These are phyloP conservation scores for Leptarthrus brevirostris DNA, from an alignment of 2,888 invertebrate species.

Conservation along the genomic window DNA sequence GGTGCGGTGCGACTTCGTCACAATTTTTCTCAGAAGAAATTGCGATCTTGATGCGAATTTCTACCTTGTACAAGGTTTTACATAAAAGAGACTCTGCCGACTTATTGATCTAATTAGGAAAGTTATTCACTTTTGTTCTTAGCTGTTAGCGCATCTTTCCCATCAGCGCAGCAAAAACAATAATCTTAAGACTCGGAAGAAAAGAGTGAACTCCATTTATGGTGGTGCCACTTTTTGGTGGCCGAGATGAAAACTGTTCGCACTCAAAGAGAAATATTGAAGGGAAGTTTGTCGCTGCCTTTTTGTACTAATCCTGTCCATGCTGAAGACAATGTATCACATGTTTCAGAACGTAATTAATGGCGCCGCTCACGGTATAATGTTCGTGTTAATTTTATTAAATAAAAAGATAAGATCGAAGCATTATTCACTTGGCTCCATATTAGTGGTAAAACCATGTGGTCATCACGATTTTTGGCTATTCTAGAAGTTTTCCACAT, in stretches of 20 bases:
- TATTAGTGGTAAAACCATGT: slow-evolving; percentile 24
- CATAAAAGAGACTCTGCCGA: slow-evolving; percentile 22
- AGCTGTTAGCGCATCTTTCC: background rate
- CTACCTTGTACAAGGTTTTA: too few relatives aligned
- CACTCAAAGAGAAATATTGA: too few relatives aligned
- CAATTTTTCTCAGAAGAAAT: slow-evolving; percentile 21
- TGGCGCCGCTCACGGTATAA: slow-evolving; percentile 58
- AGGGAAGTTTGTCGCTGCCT: too few relatives aligned
- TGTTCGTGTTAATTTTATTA: slow-evolving; percentile 67
- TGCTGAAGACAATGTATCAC: too few relatives aligned
- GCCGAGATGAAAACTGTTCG: background rate
- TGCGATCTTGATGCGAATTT: too few relatives aligned
- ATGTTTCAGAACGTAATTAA: slow-evolving; percentile 19
- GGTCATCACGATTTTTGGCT: slow-evolving; percentile 2
- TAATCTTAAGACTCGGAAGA: slow-evolving; percentile 1
- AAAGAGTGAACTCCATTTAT: background rate
- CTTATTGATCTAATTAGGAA: slow-evolving; percentile 20
- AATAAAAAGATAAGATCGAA: slow-evolving; percentile 67
- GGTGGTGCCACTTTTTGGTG: slow-evolving; percentile 2
- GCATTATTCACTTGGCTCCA: slow-evolving; percentile 53
- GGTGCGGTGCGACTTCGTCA: slow-evolving; percentile 21
- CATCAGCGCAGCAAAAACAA: background rate
- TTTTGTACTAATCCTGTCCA: too few relatives aligned
- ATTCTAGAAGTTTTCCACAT: background rate
- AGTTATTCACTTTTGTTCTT: slow-evolving; percentile 10